Base-by-base conservation (phyloP, 2,797 vertebrate species). In the Jordanella pulchra region DNA sequence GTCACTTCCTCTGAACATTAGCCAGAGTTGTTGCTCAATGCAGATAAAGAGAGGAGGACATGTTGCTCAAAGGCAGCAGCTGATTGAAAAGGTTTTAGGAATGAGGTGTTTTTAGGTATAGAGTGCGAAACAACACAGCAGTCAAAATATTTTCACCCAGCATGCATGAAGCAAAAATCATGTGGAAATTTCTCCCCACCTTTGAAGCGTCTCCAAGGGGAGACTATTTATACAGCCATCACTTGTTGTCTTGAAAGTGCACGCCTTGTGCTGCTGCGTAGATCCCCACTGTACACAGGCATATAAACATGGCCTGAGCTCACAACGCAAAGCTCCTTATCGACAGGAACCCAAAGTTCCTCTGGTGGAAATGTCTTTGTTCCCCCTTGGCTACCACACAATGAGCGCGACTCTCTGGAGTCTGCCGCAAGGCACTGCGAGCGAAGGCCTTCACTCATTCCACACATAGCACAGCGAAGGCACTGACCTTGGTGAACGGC, bases 281-380 rank as follows among this genome's bases (percentile, higher is more conserved):
- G 80, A 84, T 84, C 86, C 82, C 85, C 65, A 79, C 90, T 88
- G 89, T 91, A 93, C 91, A 91, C 92, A 92, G 85, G 90, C 90
- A 86, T 79, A 91, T 92, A 93, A 94, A 94, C 93, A 93, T 77
- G 66, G 79, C 69, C 76, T 45, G 65, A 79, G 84, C 92, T 89
- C 89, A 71, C 83, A 90, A 84, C 86, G 75, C 90, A 88, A 85
- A 71, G 84, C 89, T 91, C 84, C 94, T 95, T 95, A 95, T 95
- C 94, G 86, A 93, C 95, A 95, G 94, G 94, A 95, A 95, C 92
- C 92, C 89, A 87, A 89, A 94, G 95, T 94, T 95, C 94, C 94
- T 95, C 92, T 86, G 63, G 88, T 94, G 94, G 93, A 95, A 95
- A 94, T 89, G 91, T 93, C 91, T 94, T 95, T 95, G 93, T 95